Evolutionary conservation across 2,888 invertebrate species (phyloP), one percentile per base, ranked within the genome.

Genomic region (Helobdella robusta): DNA sequence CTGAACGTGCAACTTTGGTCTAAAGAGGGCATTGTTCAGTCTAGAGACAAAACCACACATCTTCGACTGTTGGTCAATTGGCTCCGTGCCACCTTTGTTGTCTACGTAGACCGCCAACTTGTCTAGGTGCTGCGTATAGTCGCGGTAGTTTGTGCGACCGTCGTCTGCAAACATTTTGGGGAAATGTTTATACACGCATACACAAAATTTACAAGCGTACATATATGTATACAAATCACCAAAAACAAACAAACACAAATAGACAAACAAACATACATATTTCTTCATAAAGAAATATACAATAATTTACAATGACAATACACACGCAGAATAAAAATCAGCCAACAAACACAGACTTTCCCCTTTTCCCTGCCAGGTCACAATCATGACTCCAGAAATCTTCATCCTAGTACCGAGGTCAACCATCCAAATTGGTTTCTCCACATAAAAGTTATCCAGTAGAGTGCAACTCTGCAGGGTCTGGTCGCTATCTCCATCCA

Each of bases 371-470:
- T 71, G 71, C 82, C 82, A 82, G 3, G 82, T 82, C 70, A 80
- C 76, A 58, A 83, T 77, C 44, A 82, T 75, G 20, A 82, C 77
- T 1, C 83, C 83, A 11, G 78, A 74, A 28, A 83, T 77, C 20
- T 76, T 73, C 64, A 72, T 73, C 68, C 76, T 77, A 60, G 74
- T 73, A 8, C 81, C 81, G 46, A 83, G 74, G 70, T 83, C 82
- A 8, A 83, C 81, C 74, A 81, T 82, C 81, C 81, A 82, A 56
- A 82, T 77, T 0, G 82, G 82, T 61, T 79, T 77, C 64, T 82
- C 81, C n/a, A 81, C 82, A 71, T 81, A 81, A 70, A 81, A 79
- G 74, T 82, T 82, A 73, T 83, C 82, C 56, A 83, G 75, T 44
- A 82, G 79, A 36, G 82, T 81, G 70, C 83, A 83, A 66, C 71